Conservation (phyloP, 1,140 invertebrate genomes). For the Drosophila saltans region DNA sequence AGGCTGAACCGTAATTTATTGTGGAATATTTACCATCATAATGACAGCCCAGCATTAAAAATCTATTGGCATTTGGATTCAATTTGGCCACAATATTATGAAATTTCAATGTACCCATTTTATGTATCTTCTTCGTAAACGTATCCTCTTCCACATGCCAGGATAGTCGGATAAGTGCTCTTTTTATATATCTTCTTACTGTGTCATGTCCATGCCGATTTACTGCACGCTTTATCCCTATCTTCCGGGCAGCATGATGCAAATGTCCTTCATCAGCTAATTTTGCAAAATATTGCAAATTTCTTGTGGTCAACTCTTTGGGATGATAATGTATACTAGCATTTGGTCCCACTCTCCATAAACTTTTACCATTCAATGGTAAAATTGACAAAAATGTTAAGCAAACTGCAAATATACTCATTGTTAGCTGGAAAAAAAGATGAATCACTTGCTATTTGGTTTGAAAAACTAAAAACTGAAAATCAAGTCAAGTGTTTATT, state of each 20-base stretch:
- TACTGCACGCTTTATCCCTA: conserved; percentile 89
- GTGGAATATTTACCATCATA: conserved; percentile 95
- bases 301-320: neutral
- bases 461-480: no score
- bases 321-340: neutral
- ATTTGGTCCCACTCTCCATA: neutral
- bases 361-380: neutral
- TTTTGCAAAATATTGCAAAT: neutral
- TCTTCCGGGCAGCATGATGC: conserved; percentile 86
- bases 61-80: conserved; percentile 91
- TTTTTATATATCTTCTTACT: conserved; percentile 89
- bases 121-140: conserved; percentile 89
- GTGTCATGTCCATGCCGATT: conserved; percentile 86
- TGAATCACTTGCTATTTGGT: no score
- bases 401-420: neutral
- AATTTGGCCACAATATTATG: conserved; percentile 92
- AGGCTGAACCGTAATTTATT: conserved; percentile 87
- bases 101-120: conserved; percentile 89
- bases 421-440: no score
- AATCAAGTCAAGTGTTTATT: neutral
- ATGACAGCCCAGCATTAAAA: conserved; percentile 94
- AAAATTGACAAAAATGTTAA: neutral
- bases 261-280: conserved; percentile 85
- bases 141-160: conserved; percentile 91
- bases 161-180: conserved; percentile 84